These are phyloP conservation scores for Ochropleura leucogaster DNA, from an alignment of 2,888 invertebrate genomes.

Conservation along the genomic window DNA sequence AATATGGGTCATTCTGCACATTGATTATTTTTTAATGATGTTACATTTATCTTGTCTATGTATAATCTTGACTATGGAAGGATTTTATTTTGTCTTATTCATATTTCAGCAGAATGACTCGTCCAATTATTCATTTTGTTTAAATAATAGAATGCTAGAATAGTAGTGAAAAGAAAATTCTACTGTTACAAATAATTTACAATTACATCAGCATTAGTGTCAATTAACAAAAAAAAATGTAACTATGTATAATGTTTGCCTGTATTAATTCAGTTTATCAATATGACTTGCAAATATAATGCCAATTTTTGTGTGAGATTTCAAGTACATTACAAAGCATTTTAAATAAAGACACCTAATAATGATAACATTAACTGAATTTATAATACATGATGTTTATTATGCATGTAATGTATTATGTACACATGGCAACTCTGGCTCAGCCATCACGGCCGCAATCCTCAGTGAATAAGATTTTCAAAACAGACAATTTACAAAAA, in stretches of 20 bases:
- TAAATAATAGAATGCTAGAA: slow-evolving; percentile 4
- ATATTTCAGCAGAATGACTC: background rate
- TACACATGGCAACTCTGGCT: background rate
- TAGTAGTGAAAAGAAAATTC: background rate
- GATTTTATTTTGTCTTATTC: background rate
- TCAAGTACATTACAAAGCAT: background rate
- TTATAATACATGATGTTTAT: background rate
- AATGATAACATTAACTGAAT: background rate
- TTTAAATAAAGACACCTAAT: background rate
- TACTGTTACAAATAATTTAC: background rate
- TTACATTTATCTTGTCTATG: background rate
- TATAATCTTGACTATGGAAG: background rate
- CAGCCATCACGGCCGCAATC: background rate
- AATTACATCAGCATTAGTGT: background rate
- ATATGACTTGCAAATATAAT: slow-evolving; percentile 13
- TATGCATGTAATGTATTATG: background rate
- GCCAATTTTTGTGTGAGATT: background rate
- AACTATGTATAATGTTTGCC: background rate
- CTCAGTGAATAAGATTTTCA: slow-evolving; percentile 4
- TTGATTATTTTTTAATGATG: background rate
- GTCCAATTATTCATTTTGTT: background rate
- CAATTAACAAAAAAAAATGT: background rate
- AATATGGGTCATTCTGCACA: background rate
- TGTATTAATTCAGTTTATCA: background rate
- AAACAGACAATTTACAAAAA: background rate